Evolutionary conservation across 2,888 invertebrate species (phyloP).

Genomic region (Tortricodes alternella): DNA sequence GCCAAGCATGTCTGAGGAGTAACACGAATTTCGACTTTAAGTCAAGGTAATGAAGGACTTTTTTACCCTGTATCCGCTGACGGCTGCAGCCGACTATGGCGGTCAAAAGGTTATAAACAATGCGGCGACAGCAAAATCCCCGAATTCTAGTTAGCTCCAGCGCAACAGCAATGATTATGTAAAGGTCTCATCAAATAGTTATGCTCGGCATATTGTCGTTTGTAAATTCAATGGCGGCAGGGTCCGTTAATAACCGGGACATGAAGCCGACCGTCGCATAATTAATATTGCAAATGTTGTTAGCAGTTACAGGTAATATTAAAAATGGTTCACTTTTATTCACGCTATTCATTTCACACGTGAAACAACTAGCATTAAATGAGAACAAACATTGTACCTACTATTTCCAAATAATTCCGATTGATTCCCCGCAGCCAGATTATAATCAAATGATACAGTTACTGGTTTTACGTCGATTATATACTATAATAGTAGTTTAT

Average conservation of each 20-base stretch:
- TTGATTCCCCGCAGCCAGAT: too few species aligned
- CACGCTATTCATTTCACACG: neutral
- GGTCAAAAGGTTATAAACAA: neutral
- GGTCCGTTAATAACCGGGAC: slow-evolving; percentile 66
- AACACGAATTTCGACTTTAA: too few species aligned
- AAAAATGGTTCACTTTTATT: slow-evolving; percentile 17
- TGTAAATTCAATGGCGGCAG: slow-evolving; percentile 59
- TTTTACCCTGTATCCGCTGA: too few species aligned
- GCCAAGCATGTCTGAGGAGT: too few species aligned
- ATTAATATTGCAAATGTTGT: slow-evolving; percentile 81
- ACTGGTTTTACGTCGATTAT: too few species aligned
- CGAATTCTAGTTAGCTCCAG: slow-evolving; percentile 44
- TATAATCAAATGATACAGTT: too few species aligned
- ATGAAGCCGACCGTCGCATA: slow-evolving; percentile 64
- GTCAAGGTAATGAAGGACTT: too few species aligned
- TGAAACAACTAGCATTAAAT: too few species aligned
- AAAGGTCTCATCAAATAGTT: slow-evolving; percentile 63
- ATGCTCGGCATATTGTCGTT: slow-evolving; percentile 57
- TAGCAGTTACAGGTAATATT: slow-evolving; percentile 57
- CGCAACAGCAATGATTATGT: slow-evolving; percentile 42
- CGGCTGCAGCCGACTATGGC: too few species aligned
- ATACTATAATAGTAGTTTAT: too few species aligned
- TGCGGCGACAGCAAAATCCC: slow-evolving; percentile 29
- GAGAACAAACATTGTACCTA: too few species aligned
- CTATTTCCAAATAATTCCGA: too few species aligned